Evolutionary conservation across 2,113 vertebrate species (phyloP), one percentile per base, ranked within the genome.

Genomic region (Nothoprocta pentlandii): DNA sequence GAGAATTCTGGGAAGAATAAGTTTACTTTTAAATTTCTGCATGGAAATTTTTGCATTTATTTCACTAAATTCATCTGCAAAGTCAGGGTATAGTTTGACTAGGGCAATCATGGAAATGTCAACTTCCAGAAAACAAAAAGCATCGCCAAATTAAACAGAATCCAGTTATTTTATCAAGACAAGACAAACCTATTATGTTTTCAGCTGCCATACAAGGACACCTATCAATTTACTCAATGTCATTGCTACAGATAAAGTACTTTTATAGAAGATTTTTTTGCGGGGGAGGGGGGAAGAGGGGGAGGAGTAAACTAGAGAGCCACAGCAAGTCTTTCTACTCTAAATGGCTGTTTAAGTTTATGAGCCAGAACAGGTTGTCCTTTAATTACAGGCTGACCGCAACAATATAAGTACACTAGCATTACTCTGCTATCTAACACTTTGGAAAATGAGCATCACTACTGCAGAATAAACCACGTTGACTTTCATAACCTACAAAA

Each of bases 61-160:
- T 68, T 59, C 56, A 75, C 76, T 76, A 46, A 95, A 76, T 56
- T 87, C 28, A 41, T 47, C 49, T 85, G 69, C 69, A 90, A 93
- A 85, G 93, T 94, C 93, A 96, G 42, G 90, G 69, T 76, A 82
- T 53, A 88, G 73, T 83, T 66, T 84, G 63, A 58, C 67, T 78
- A 28, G 87, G 23, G 66, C 85, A 85, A 92, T 91, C 87, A 58
- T 44, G 93, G 7, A 89, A 67, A 79, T 69, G 90, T 88, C 86
- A 95, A 93, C 89, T 93, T 92, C 91, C 91, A 94, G 63, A 87
- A 96, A 96, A 92, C 69, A 91, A 82, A 75, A 80, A 76, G 23
- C 80, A 69, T 44, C 92, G 91, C 87, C 94, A 96, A 92, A n/a
- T 58, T 71, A 44, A 75, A 58, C 36, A 58, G 78, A 91, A 89